phyloP scores from a whole-genome alignment of 2,113 vertebrate genomes.

The Indicator indicator region DNA sequence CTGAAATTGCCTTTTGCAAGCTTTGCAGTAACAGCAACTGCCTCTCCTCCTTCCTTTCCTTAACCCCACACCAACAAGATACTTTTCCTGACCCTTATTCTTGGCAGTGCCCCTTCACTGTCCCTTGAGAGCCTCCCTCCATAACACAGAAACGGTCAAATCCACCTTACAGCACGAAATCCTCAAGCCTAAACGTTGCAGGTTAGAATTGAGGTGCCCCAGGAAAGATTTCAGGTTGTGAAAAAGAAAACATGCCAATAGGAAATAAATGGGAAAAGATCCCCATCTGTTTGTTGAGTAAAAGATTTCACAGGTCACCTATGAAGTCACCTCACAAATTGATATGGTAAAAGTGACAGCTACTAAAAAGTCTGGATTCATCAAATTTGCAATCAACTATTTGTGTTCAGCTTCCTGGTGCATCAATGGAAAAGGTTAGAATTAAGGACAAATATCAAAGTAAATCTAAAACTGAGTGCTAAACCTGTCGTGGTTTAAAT shows the following conservation, averaged over 20 bases:
- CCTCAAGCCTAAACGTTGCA: background rate
- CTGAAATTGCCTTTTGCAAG: background rate
- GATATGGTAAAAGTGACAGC: background rate
- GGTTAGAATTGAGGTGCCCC: background rate
- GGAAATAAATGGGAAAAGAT: background rate
- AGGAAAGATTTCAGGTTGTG: background rate
- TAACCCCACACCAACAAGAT: background rate
- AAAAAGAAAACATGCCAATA: background rate
- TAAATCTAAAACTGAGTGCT: background rate
- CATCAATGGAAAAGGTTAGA: background rate
- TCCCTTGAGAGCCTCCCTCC: background rate
- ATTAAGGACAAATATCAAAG: background rate
- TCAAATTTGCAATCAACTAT: background rate
- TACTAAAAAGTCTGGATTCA: background rate
- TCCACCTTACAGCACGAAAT: background rate
- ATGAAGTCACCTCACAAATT: background rate
- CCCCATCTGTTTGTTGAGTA: background rate
- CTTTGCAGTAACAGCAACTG: background rate
- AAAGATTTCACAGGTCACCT: background rate
- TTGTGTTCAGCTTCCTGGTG: background rate
- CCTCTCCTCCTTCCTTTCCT: background rate
- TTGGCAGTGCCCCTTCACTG: background rate
- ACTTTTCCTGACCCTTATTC: background rate
- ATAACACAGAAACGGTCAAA: background rate
- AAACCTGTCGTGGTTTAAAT: background rate